Evolutionary conservation across 2,888 invertebrate genomes (phyloP).

Genomic region (Patella pellucida): DNA sequence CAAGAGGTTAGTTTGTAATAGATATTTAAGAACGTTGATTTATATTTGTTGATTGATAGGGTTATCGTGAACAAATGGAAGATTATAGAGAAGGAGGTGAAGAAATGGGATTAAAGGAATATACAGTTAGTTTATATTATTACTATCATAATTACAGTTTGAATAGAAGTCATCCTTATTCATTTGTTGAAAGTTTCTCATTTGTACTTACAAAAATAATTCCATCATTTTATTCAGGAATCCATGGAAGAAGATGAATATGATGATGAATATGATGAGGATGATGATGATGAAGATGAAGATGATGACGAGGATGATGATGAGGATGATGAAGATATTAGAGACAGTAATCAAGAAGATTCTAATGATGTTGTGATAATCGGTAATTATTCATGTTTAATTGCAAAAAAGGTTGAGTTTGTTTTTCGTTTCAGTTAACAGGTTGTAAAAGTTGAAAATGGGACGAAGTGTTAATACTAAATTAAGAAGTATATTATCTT

Average conservation of each 20-base stretch:
- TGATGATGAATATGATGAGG: constrained; percentile 44
- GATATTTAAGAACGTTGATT: neutral
- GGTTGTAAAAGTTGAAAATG: too few relatives aligned
- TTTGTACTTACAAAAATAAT: neutral
- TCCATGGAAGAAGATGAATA: constrained; percentile 32
- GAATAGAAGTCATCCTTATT: too few relatives aligned
- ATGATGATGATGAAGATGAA: constrained; percentile 71
- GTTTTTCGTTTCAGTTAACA: too few relatives aligned
- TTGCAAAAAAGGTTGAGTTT: too few relatives aligned
- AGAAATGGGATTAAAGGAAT: constrained; percentile 72
- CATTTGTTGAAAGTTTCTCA: neutral
- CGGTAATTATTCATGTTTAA: constrained; percentile 34
- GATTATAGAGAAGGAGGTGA: constrained; percentile 44
- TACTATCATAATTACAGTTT: too few relatives aligned
- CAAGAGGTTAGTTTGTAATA: too few relatives aligned
- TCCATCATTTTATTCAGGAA: neutral
- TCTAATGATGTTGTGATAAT: constrained; percentile 60
- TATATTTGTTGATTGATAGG: constrained; percentile 29
- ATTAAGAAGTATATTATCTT: too few relatives aligned
- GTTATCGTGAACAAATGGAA: constrained; percentile 33
- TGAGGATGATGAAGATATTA: constrained; percentile 40
- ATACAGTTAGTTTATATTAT: neutral
- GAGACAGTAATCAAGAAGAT: constrained; percentile 39
- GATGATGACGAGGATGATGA: constrained; percentile 76
- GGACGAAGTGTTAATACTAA: too few relatives aligned